Evolutionary conservation across 35 echinoderm and acorn worm genomes (phyloP).

Genomic region (Acanthaster planci): DNA sequence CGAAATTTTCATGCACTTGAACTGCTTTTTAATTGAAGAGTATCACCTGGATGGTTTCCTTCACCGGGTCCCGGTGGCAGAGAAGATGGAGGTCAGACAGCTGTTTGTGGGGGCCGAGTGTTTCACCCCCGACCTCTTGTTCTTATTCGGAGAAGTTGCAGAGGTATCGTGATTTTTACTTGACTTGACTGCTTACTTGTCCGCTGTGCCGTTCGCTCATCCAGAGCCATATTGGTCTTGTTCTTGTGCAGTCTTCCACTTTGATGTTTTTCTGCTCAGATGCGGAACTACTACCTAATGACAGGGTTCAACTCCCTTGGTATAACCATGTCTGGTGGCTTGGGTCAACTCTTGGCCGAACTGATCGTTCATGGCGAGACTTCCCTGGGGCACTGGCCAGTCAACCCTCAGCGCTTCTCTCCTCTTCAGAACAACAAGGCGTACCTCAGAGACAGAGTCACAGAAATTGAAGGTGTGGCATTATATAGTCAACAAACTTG

Average conservation of each 20-base stretch:
- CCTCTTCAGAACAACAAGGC: constrained; percentile 90
- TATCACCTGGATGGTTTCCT: constrained; percentile 74
- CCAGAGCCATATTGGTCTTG: too few species aligned
- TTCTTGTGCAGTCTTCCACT: too few species aligned
- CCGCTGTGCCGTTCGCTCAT: too few species aligned
- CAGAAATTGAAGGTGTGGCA: constrained; percentile 75
- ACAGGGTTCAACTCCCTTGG: constrained; percentile 73
- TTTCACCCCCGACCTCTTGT: constrained; percentile 79
- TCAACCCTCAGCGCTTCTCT: constrained; percentile 70
- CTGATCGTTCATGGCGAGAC: constrained; percentile 74
- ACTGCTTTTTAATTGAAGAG: constrained; percentile 40
- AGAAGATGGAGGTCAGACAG: constrained; percentile 81
- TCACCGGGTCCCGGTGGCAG: constrained; percentile 64
- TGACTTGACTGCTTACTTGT: too few species aligned
- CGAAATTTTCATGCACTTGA: too few species aligned
- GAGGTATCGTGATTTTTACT: too few species aligned
- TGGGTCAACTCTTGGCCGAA: constrained; percentile 79
- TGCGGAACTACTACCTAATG: constrained; percentile 78
- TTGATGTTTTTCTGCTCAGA: constrained; percentile 39
- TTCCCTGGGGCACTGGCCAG: constrained; percentile 44
- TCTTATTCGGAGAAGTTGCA: constrained; percentile 72
- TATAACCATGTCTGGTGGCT: constrained; percentile 63
- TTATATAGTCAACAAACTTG: too few species aligned
- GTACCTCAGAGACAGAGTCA: constrained; percentile 78
- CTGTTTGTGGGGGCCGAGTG: constrained; percentile 91